Evolutionary conservation across 1,140 invertebrate species (phyloP).

Genomic region (Diabrotica undecimpunctata): DNA sequence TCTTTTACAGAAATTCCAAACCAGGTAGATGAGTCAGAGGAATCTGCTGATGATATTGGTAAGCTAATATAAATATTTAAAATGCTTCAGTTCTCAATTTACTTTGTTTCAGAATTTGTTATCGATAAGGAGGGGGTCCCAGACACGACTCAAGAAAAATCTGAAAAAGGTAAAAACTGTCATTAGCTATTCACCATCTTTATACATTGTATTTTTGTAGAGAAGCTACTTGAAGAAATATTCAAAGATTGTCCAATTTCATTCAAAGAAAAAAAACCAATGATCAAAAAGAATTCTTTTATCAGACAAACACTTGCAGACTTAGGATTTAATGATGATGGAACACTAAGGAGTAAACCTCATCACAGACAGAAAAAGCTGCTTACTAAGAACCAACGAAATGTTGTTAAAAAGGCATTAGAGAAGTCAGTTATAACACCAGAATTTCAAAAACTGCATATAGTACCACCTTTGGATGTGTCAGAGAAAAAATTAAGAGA

Average conservation of each 20-base stretch:
- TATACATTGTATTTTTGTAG: too few relatives aligned
- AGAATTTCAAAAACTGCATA: constrained; percentile 63
- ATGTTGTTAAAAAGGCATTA: constrained; percentile 57
- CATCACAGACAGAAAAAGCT: constrained; percentile 41
- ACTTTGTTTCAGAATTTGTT: too few relatives aligned
- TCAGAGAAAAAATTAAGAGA: constrained; percentile 57
- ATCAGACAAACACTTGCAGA: constrained; percentile 20
- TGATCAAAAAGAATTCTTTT: constrained; percentile 22
- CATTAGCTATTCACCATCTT: too few relatives aligned
- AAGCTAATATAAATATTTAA: too few relatives aligned
- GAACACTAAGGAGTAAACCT: constrained; percentile 11
- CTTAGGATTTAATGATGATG: constrained; percentile 7
- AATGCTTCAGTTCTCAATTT: too few relatives aligned
- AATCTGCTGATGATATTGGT: too few relatives aligned
- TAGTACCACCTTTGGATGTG: constrained; percentile 58
- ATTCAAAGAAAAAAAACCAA: constrained; percentile 12
- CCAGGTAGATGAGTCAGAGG: too few relatives aligned
- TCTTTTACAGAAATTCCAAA: too few relatives aligned
- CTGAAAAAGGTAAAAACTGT: too few relatives aligned
- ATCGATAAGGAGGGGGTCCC: too few relatives aligned
- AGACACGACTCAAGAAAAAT: too few relatives aligned
- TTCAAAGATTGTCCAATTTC: constrained; percentile 30
- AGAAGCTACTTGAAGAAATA: constrained; percentile 1
- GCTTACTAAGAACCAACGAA: constrained; percentile 31
- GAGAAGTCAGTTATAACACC: constrained; percentile 59